Evolutionary conservation across 1,140 invertebrate species (phyloP), one percentile per base, ranked within the genome.

Genomic region (Drosophila kanapiae): DNA sequence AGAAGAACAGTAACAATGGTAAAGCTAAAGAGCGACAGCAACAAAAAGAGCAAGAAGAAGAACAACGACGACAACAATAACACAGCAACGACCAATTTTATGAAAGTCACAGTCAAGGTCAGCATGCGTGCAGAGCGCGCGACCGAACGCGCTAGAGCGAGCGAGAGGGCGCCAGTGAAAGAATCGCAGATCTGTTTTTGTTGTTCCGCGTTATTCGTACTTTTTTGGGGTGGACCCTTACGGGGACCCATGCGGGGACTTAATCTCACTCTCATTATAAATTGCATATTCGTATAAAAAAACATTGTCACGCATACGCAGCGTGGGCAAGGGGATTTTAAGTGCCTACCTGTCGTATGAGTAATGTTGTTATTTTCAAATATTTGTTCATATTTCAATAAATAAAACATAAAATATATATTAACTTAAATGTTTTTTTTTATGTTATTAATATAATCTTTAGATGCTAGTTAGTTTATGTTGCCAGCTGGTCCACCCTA

Each of bases 51-150:
- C 29, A 53, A 61, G 16, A 57, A 49, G 45, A 67, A 72, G 31
- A 60, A 48, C 13, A n/a, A 29, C 29, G 61, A 62, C 23, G 38
- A 63, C 54, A 42, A 49, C 60, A 75, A 57, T 56, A 75, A 65
- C 47, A 53, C 40, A 83, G 61, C 75, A 64, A 75, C 78, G 70
- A 82, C 80, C 72, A 91, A 91, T 91, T 91, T 83, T 80, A 91
- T 91, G 82, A 91, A 91, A 87, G 87, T 91, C 87, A 91, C 83
- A 91, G 87, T 91, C 87, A 91, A 91, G 87, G 87, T 91, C 83
- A 91, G 87, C 83, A 91, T 91, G 82, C 87, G 82, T 91, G 82
- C 77, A 53, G 49, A 74, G 67, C 31, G 48, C 31, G 48, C 23
- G 53, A 8, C 61, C 61, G 53, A 37, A 35, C 38, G n/a, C 10